Evolutionary conservation across 2,888 invertebrate species (phyloP), one percentile per base, ranked within the genome.

Genomic region (Ennomos quercinarius): DNA sequence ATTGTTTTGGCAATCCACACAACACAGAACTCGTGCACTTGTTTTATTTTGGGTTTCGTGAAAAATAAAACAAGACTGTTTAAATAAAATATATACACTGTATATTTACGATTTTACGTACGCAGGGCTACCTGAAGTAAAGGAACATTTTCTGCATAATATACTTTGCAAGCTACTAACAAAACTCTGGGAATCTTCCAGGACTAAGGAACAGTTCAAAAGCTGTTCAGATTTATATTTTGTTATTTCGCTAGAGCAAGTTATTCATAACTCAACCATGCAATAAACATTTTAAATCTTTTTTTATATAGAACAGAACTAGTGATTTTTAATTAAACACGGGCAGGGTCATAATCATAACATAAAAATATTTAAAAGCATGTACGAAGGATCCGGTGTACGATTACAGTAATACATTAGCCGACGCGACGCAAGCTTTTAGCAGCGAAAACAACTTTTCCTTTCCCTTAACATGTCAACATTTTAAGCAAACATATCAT

Each of bases 391-490:
- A 9, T 62, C 50, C 63, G 64, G 75, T 73, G 64, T 80, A 60
- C 53, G 36, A 70, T 78, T 75, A 27, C 4, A 27, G 70, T 75
- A 70, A 64, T 71, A 70, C 75, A 83, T 80, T 81, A 76, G 53
- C 45, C 45, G 44, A 71, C 73, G 60, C 52, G 4, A 17, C 27
- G 4, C 59, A 60, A 17, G 49, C 51, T 64, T 66, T 64, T 64
- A 61, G 60, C 58, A 74, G 81, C 78, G 78, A 80, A 80, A 76
- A 76, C 73, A 75, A 76, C 80, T 73, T 73, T 63, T 63, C 64
- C 64, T 68, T 67, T 58, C 71, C 63, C 70, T 73, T 70, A 62
- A 64, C 12, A 13, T 12, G 41, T 54, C 39, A 59, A 50, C 41
- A 50, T 41, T 41, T 39, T 59, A 10, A 35, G 9, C 41, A 43